These are phyloP conservation scores for Phortica magna DNA, from an alignment of 2,888 invertebrate genomes.

Conservation along the genomic window DNA sequence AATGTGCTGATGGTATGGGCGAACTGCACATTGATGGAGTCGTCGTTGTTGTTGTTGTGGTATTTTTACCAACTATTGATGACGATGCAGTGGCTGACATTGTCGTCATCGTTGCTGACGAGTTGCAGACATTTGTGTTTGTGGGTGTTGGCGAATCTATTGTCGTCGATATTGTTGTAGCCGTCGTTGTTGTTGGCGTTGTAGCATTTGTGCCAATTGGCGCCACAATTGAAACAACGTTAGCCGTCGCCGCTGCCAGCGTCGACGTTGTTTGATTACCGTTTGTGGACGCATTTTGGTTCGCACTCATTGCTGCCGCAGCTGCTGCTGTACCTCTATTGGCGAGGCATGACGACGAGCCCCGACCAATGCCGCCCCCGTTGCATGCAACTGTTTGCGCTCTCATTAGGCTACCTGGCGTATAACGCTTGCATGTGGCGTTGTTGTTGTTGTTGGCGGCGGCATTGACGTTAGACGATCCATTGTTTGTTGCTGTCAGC, in stretches of 20 bases:
- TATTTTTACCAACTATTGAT: conserved; percentile 33
- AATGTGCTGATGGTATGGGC: conserved; percentile 29
- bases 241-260: conserved; percentile 40
- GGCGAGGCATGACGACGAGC: conserved; percentile 28
- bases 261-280: conserved; percentile 33
- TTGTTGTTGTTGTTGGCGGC: conserved; percentile 46
- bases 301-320: conserved; percentile 39
- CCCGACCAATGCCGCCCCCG: conserved; percentile 52
- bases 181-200: conserved; percentile 38
- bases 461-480: conserved; percentile 33
- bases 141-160: conserved; percentile 30
- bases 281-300: conserved; percentile 41
- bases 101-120: conserved; percentile 25
- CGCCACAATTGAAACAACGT: conserved; percentile 19
- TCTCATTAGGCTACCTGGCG: conserved; percentile 74
- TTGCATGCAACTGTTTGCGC: conserved; percentile 69
- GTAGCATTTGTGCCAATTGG: neutral
- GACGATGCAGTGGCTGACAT: conserved; percentile 29
- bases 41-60: conserved; percentile 56
- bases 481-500: conserved; percentile 39
- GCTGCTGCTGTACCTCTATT: conserved; percentile 40
- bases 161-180: conserved; percentile 2
- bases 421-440: conserved; percentile 70
- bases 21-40: conserved; percentile 53
- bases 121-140: conserved; percentile 29